Conservation (phyloP, 2,797 vertebrate genomes). For the Pantherophis vulpinus region DNA sequence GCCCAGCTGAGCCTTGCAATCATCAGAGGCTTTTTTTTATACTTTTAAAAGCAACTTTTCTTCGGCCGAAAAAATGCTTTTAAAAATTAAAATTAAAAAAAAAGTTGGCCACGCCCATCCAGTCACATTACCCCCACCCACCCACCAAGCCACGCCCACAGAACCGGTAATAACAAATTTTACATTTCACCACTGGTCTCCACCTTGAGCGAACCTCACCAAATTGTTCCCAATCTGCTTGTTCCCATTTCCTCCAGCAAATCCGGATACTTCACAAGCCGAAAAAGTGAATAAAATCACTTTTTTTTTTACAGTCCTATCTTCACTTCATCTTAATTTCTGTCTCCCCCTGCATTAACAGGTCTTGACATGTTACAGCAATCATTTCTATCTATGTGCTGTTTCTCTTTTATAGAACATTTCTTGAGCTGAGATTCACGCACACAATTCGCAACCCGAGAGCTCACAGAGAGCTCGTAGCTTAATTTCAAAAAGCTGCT, state of each 20-base stretch:
- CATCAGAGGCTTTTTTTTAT: no score
- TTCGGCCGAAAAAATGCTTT: no score
- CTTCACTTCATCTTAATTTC: not conserved
- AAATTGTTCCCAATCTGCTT: not conserved
- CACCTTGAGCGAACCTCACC: not conserved
- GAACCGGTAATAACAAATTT: no score
- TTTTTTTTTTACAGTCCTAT: not conserved
- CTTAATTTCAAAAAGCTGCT: not conserved
- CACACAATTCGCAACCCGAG: not conserved
- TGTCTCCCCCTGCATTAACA: not conserved
- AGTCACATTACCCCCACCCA: no score
- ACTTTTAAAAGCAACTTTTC: no score
- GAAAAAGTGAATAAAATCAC: not conserved
- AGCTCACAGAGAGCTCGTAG: not conserved
- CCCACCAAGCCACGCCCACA: no score
- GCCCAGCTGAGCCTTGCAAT: no score
- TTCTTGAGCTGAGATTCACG: not conserved
- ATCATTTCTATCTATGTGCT: not conserved
- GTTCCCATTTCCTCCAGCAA: not conserved
- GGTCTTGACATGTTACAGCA: not conserved
- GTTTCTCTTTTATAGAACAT: not conserved
- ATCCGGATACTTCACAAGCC: not conserved
- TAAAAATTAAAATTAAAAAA: no score
- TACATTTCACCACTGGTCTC: no score
- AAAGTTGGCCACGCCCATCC: no score